Evolutionary conservation across 2,888 invertebrate species (phyloP), one percentile per base, ranked within the genome.

Genomic region (Drosophila gaucha): DNA sequence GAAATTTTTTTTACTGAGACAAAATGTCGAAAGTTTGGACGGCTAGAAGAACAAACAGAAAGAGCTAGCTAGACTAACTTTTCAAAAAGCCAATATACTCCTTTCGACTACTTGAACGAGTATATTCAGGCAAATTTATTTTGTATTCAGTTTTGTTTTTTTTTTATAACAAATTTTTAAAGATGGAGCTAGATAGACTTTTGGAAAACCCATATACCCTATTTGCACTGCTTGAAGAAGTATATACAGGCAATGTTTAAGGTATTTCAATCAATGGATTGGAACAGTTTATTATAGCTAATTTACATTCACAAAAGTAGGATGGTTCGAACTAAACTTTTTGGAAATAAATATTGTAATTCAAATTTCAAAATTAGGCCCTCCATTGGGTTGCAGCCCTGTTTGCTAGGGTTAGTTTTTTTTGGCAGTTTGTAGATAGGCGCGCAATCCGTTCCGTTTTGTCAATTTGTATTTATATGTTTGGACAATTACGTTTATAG

Each of bases 401-500:
- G n/a, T n/a, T 31, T 16, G 12, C 4, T n/a, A 20, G 36, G 16
- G 31, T 38, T 59, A 38, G 52, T 30, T 20, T 10, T 14, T 30
- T 20, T 10, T 14, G 22, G 8, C 52, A 54, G 3, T 20, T 38
- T 26, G 9, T 10, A n/a, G 6, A 9, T 33, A 60, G 52, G 56
- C 31, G 44, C 36, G 54, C 33, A n/a, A 8, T 12, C 6, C 24
- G 10, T 38, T 36, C 22, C 41, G 26, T 57, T 56, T 52, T 43
- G 20, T 39, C 54, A 66, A 74, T 35, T 46, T 56, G 38, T 56
- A 54, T 80, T n/a, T 67, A 68, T 80, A 80, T 74, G 73, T 67
- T n/a, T 76, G 72, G 77, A 73, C 75, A 64, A 75, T 76, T 79
- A 83, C 80, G 84, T 72, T 88, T 85, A 78, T 87, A 92, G 91